Evolutionary conservation across 2,888 invertebrate species (phyloP), one percentile per base, ranked within the genome.

Genomic region (Drosophila imparisetae): DNA sequence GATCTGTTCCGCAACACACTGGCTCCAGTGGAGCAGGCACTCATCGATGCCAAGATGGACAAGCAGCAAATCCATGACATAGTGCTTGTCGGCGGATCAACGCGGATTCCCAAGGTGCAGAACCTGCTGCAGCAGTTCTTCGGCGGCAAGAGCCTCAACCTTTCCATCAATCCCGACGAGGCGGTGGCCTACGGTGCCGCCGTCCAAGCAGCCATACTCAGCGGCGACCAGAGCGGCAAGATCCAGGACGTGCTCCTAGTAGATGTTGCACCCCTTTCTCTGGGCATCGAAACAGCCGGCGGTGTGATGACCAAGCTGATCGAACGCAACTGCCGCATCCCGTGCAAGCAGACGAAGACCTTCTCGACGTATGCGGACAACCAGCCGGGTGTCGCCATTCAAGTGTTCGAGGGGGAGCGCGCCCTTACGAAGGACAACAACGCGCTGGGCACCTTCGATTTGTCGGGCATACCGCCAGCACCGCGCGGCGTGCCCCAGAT

Each of bases 401-500:
- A 72, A 54, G 70, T 70, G 27, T 71, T 42, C 40, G 70, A 70
- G 54, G 70, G 69, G n/a, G 70, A 70, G 61, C 70, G 70, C n/a
- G 70, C 72, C 27, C 53, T 70, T 4, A 70, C 70, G 32, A 45
- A 29, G 32, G 72, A 71, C 49, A 70, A 70, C 61, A 70, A 70
- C 38, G 49, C 72, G 13, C 32, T 70, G 72, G 70, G 70, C 40
- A 70, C 71, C 10, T 70, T 70, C 30, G 72, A 70, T 29, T 36
- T 70, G 48, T 70, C 70, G 4, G 98, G 98, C 42, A 98, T 99
- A 91, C 98, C 98, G 2, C 98, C 98, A 18, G 97, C 97, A 92
- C 98, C 96, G 68, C 96, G 95, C 79, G 98, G 96, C 91, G 98
- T 96, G 78, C 98, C 95, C 78, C 97, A 95, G 93, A 98, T 95